phyloP scores from a whole-genome alignment of 2,797 vertebrate genomes.

The Eidolon dupreanum region DNA sequence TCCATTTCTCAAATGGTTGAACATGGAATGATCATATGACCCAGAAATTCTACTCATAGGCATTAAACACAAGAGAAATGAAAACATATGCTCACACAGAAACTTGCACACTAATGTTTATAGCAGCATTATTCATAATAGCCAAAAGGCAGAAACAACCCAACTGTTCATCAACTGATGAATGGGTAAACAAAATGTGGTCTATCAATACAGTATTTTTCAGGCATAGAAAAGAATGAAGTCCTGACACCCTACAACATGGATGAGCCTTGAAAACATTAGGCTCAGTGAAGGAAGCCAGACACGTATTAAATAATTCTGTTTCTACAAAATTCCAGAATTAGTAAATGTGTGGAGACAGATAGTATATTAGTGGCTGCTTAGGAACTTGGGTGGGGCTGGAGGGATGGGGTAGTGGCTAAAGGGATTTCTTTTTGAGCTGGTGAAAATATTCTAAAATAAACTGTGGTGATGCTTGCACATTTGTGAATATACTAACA shows the following conservation, averaged over 20 bases:
- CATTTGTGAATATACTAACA: neutral
- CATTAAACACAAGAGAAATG: neutral
- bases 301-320: neutral
- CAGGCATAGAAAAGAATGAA: neutral
- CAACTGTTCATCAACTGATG: too few species aligned
- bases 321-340: neutral
- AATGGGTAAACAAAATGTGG: neutral
- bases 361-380: neutral
- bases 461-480: neutral
- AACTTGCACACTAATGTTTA: neutral
- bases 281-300: neutral
- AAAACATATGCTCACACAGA: neutral
- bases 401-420: neutral
- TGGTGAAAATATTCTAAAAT: neutral
- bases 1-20: neutral
- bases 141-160: neutral
- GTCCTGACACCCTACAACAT: accelerated
- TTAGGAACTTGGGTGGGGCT: neutral
- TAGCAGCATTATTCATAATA: neutral
- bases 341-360: neutral
- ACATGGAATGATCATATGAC: neutral
- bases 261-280: neutral
- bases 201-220: too few species aligned
- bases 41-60: neutral
- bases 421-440: neutral